Evolutionary conservation across 2,888 invertebrate species (phyloP), one percentile per base, ranked within the genome.

Genomic region (Caenorhabditis sp.): DNA sequence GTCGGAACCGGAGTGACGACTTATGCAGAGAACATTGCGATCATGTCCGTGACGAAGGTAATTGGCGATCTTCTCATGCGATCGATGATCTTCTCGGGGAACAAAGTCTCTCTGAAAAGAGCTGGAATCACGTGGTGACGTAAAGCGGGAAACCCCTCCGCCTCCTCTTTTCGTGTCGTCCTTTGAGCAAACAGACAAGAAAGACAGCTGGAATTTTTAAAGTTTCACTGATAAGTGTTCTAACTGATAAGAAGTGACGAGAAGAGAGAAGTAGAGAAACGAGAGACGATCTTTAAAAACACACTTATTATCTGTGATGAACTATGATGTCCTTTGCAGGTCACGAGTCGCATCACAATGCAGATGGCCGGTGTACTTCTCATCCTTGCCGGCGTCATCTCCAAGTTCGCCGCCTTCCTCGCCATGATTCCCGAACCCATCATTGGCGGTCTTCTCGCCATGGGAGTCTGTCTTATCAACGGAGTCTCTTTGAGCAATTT

Each of bases 1-100:
- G 81, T 88, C 26, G 87, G 89, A 11, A 86, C 89, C 0, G 89
- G 88, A 61, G 86, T 89, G 24, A 89, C 89, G 2, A 89, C 89
- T 15, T 89, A 89, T 70, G 79, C 89, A 0, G 89, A 89, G 62
- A 88, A 87, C 56, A 87, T 89, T 35, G 89, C 89, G 0, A 86
- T 88, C 35, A 87, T 89, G 74, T 86, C 86, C 35, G 81, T 89
- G 24, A 89, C 89, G 9, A 80, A 85, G 67, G 85, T 84, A 18
- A 18, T n/a, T 9, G 13, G 3, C n/a, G n/a, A n/a, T n/a, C n/a
- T n/a, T n/a, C n/a, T n/a, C n/a, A n/a, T n/a, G n/a, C 53, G 40
- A 40, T 13, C 40, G 28, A 28, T 15, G 26, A 51, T 18, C 18
- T 18, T 44, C 13, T 11, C 20, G 13, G 40, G 40, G 40, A 9